A percentile compares a stretch with the other conserved stretches of the same genome.
Evolutionary conservation across 2,888 invertebrate species (phyloP).

Genomic region (Eupithecia tripunctaria): DNA sequence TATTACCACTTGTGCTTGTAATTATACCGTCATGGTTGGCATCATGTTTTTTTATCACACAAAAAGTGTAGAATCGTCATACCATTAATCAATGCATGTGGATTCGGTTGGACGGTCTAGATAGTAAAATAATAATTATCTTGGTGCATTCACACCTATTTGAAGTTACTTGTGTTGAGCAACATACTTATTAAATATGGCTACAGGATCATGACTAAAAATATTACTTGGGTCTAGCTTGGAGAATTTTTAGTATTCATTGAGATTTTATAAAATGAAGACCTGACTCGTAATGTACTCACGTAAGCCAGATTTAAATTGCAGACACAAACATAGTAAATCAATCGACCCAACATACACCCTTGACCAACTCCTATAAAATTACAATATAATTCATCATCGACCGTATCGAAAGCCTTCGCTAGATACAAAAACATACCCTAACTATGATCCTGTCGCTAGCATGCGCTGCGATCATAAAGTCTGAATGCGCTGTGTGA

Average conservation of each 20-base stretch:
- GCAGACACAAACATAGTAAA: background rate
- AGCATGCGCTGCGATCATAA: slow-evolving; percentile 93
- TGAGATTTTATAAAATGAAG: background rate
- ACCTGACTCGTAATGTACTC: background rate
- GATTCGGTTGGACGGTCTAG: background rate
- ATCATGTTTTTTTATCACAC: background rate
- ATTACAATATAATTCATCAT: background rate
- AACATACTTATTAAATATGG: background rate
- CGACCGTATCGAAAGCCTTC: background rate
- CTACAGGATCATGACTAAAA: too few relatives aligned
- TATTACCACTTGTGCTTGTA: slow-evolving; percentile 13
- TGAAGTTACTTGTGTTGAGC: background rate
- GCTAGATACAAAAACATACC: slow-evolving; percentile 81
- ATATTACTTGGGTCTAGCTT: too few relatives aligned
- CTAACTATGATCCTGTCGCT: slow-evolving; percentile 98
- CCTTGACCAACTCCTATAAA: background rate
- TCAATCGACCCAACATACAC: background rate
- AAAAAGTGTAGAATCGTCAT: background rate
- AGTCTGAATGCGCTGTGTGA: slow-evolving; percentile 91
- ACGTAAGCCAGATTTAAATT: background rate
- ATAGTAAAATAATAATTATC: background rate
- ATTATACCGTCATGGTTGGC: slow-evolving; percentile 25
- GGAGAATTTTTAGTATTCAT: background rate
- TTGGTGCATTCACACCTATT: background rate
- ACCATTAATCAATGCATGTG: background rate